Evolutionary conservation across 2,797 vertebrate genomes (phyloP).

Genomic region (Hemitrygon akajei): DNA sequence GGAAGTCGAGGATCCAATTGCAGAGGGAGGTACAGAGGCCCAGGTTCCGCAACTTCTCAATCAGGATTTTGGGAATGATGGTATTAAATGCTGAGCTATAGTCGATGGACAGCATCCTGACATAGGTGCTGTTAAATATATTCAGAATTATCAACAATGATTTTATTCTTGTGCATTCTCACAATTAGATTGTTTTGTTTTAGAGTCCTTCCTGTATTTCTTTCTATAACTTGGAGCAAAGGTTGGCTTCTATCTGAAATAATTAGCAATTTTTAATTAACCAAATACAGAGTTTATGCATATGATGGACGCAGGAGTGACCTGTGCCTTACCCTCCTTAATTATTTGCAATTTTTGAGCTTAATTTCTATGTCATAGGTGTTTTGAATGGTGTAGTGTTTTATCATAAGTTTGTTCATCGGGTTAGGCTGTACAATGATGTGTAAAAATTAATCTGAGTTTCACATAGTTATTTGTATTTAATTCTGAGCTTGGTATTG

Average conservation of each 20-base stretch:
- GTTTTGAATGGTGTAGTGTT: neutral
- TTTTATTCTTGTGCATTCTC: neutral
- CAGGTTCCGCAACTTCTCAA: no score
- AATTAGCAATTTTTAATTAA: neutral
- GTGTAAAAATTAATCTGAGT: neutral
- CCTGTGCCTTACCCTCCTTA: neutral
- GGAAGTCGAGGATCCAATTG: no score
- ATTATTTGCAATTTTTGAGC: neutral
- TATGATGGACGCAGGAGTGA: neutral
- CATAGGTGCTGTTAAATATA: neutral
- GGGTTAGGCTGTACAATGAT: neutral
- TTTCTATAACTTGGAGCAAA: neutral
- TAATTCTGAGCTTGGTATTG: neutral
- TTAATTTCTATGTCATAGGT: neutral
- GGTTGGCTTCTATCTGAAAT: neutral
- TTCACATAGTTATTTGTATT: neutral
- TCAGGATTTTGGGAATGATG: no score
- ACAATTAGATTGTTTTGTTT: neutral
- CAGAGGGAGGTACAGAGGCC: no score
- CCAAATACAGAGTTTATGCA: neutral
- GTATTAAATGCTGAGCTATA: no score
- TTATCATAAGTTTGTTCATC: neutral
- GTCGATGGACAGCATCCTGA: no score
- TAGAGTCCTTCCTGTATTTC: neutral
- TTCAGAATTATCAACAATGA: conserved; percentile 13